These are phyloP conservation scores for Varanus salvator DNA, from an alignment of 2,113 vertebrate species.

Conservation along the genomic window DNA sequence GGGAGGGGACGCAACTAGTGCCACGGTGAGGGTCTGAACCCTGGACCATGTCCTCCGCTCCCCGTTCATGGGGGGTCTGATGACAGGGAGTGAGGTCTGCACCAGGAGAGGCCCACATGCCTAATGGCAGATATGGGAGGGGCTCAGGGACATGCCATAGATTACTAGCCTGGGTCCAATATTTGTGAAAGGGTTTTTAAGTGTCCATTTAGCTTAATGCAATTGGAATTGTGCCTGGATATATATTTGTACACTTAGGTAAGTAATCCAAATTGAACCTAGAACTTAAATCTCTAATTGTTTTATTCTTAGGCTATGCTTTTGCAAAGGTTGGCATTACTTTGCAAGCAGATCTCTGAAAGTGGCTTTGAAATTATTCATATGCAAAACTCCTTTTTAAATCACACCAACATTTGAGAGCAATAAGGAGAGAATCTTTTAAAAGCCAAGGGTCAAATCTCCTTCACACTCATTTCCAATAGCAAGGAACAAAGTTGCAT, in stretches of 20 bases:
- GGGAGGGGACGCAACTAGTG: neutral
- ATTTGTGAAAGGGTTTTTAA: neutral
- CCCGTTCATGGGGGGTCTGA: neutral
- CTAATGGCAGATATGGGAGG: neutral
- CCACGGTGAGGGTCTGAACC: neutral
- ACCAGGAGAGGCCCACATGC: neutral
- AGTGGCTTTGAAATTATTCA: constrained; percentile 11
- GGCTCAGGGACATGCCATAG: neutral
- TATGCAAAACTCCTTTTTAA: constrained; percentile 23
- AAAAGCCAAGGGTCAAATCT: constrained; percentile 21
- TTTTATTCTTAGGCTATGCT: neutral
- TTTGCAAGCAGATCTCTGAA: constrained; percentile 35
- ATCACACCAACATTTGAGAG: constrained; percentile 1
- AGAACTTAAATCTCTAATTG: neutral
- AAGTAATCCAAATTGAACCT: constrained; percentile 32
- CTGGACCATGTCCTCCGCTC: neutral
- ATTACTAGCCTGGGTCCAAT: neutral
- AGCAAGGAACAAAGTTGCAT: constrained; percentile 6
- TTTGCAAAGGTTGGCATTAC: constrained; percentile 19
- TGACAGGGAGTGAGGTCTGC: neutral
- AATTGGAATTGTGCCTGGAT: constrained; percentile 28
- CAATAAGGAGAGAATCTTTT: neutral
- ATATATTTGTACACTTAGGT: constrained; percentile 37
- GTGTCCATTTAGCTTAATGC: constrained; percentile 19
- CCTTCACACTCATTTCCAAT: neutral